These are phyloP conservation scores for Pithys albifrons DNA, from an alignment of 2,113 vertebrate species.

Conservation along the genomic window DNA sequence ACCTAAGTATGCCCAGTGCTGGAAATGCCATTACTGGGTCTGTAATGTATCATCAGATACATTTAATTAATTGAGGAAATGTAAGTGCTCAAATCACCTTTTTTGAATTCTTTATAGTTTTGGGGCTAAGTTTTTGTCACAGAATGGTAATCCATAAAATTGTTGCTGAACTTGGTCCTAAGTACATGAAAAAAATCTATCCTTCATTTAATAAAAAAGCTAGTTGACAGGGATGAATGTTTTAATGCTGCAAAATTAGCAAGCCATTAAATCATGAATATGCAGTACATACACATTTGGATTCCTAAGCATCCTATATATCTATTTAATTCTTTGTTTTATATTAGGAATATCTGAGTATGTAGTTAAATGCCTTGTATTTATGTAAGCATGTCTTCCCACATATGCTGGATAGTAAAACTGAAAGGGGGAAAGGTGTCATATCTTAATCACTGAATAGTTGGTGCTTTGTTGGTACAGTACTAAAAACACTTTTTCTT, in stretches of 20 bases:
- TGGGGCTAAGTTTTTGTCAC: not conserved
- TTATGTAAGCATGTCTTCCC: not conserved
- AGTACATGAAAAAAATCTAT: not conserved
- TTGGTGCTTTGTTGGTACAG: not conserved
- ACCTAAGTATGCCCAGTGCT: not conserved
- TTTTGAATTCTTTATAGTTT: not conserved
- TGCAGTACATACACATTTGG: not conserved
- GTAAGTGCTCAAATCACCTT: not conserved
- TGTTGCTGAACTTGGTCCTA: not conserved
- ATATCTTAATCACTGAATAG: not conserved
- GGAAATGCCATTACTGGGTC: not conserved
- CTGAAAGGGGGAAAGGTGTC: not conserved
- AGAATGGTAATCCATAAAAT: not conserved
- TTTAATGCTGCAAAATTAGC: not conserved
- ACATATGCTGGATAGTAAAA: not conserved
- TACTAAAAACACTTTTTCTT: not conserved
- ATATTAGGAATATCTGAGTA: not conserved
- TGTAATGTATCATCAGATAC: not conserved
- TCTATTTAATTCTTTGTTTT: not conserved
- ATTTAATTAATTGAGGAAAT: not conserved
- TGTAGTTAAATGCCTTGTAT: not conserved
- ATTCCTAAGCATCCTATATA: not conserved
- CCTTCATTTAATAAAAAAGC: not conserved
- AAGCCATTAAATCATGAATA: not conserved
- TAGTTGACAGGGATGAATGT: not conserved